Evolutionary conservation across 2,888 invertebrate species (phyloP).

Genomic region (Drosophila sordidula): DNA sequence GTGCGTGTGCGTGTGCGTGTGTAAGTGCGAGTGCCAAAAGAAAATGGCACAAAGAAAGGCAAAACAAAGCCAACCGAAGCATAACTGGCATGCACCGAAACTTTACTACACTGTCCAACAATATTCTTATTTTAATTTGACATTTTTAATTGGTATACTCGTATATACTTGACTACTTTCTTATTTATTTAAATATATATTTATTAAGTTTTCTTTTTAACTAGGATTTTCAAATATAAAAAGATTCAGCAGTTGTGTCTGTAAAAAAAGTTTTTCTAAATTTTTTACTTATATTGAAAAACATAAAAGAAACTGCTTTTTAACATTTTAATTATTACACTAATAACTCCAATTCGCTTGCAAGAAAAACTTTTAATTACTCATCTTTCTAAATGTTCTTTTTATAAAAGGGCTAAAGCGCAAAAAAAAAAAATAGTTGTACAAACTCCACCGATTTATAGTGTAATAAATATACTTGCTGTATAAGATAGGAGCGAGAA

Average conservation of each 20-base stretch:
- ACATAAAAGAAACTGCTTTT: background rate
- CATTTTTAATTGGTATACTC: too few species aligned
- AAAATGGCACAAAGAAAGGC: slow-evolving; percentile 19
- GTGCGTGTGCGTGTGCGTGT: background rate
- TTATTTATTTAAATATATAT: background rate
- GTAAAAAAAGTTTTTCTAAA: background rate
- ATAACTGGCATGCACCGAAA: slow-evolving; percentile 10
- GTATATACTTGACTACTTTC: too few species aligned
- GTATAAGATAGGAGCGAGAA: background rate
- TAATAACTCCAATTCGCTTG: too few species aligned
- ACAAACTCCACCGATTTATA: background rate
- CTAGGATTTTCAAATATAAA: too few species aligned
- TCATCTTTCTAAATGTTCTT: too few species aligned
- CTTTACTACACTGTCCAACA: slow-evolving; percentile 29
- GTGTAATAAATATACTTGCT: slow-evolving; percentile 10
- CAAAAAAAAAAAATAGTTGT: background rate
- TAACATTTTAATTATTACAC: background rate
- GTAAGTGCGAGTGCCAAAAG: slow-evolving; percentile 14
- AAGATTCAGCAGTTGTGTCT: too few species aligned
- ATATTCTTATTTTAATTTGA: background rate
- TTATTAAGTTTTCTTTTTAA: background rate
- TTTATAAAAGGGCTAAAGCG: too few species aligned
- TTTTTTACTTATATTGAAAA: too few species aligned
- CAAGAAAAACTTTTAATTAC: too few species aligned
- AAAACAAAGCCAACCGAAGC: slow-evolving; percentile 30